Percentiles rank a stretch among this genome's conserved stretches.
These are phyloP conservation scores for Alethe diademata DNA, from an alignment of 2,113 vertebrate species.

Conservation along the genomic window DNA sequence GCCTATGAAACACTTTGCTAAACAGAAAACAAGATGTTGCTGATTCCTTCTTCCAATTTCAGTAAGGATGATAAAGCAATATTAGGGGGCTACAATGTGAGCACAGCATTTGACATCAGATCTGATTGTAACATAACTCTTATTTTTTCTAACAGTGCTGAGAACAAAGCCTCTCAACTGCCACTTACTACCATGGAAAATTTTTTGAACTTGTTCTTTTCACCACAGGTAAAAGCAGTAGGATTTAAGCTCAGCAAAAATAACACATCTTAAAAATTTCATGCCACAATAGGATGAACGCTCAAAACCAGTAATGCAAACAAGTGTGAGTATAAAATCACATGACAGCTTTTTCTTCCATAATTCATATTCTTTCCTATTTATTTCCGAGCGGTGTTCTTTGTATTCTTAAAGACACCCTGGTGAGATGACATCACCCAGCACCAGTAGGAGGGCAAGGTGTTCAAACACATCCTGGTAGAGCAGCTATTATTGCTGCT, in stretches of 20 bases:
- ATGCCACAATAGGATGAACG: not conserved
- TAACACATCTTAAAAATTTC: not conserved
- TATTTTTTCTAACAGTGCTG: not conserved
- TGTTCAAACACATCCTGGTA: not conserved
- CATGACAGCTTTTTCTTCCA: not conserved
- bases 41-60: not conserved
- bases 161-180: not conserved
- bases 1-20: not conserved
- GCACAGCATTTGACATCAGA: rapidly evolving
- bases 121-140: too few relatives aligned
- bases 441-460: rapidly evolving
- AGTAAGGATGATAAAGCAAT: not conserved
- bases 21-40: not conserved
- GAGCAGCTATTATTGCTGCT: rapidly evolving
- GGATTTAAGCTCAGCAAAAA: not conserved
- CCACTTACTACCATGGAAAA: rapidly evolving
- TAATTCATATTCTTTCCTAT: not conserved
- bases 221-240: not conserved
- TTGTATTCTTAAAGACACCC: not conserved
- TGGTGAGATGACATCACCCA: not conserved
- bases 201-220: not conserved
- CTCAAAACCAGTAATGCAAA: not conserved
- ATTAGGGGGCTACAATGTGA: not conserved
- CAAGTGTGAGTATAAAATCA: not conserved
- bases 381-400: not conserved